Evolutionary conservation across 2,113 vertebrate genomes (phyloP).

Genomic region (Rhinogobius similis): DNA sequence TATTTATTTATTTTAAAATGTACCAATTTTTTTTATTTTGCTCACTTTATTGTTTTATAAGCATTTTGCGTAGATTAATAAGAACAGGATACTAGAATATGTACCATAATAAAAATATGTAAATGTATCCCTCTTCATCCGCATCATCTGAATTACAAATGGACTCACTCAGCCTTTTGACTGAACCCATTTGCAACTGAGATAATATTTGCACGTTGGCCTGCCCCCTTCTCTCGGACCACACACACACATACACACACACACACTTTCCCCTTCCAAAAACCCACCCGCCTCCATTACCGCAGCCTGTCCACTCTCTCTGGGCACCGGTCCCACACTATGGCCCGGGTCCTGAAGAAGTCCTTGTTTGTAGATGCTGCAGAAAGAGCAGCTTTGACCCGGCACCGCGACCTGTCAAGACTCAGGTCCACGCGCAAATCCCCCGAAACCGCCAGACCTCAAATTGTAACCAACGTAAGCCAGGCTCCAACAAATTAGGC

Average conservation of each 20-base stretch:
- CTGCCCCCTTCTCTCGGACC: slow-evolving; percentile 14
- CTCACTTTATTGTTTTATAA: no score
- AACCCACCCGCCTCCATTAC: slow-evolving; percentile 14
- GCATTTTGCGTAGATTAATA: no score
- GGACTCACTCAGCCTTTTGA: background rate
- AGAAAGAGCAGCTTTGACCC: slow-evolving; percentile 57
- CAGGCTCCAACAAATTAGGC: no score
- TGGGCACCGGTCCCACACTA: background rate
- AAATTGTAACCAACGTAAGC: no score
- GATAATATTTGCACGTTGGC: slow-evolving; percentile 22
- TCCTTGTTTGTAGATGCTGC: slow-evolving; percentile 40
- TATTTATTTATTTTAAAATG: no score
- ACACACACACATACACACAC: slow-evolving; percentile 31
- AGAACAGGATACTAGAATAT: no score
- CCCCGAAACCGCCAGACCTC: no score
- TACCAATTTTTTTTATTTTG: no score
- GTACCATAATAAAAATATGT: no score
- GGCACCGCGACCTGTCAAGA: slow-evolving; percentile 12
- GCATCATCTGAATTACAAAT: slow-evolving; percentile 8
- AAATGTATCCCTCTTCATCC: no score
- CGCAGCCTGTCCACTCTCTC: slow-evolving; percentile 1
- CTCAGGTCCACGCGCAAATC: no score
- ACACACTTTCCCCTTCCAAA: slow-evolving; percentile 4
- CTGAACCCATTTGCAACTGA: slow-evolving; percentile 28
- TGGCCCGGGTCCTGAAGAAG: slow-evolving; percentile 32